Evolutionary conservation across 2,797 vertebrate genomes (phyloP).

Genomic region (Euthynnus affinis): DNA sequence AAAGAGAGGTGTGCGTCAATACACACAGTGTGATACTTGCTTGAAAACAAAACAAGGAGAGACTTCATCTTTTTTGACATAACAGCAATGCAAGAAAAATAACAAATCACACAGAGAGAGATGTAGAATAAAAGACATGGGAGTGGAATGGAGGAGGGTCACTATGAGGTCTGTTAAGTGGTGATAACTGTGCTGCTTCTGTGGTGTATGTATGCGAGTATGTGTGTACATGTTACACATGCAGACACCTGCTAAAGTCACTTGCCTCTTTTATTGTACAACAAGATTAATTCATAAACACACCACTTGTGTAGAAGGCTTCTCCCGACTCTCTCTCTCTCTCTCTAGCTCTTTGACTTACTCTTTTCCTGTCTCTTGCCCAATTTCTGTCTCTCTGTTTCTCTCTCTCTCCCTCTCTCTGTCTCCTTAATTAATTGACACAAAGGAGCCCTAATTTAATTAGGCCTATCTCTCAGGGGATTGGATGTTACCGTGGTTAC

Average conservation of each 20-base stretch:
- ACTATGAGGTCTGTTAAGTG: conserved; percentile 1
- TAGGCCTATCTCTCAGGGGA: conserved; percentile 87
- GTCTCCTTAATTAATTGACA: conserved; percentile 90
- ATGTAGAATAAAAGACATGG: background rate
- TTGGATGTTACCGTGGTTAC: conserved; percentile 87
- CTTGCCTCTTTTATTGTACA: conserved; percentile 38
- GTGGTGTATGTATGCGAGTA: conserved; percentile 10
- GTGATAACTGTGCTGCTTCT: conserved; percentile 18
- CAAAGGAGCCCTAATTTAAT: conserved; percentile 90
- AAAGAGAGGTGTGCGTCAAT: conserved; percentile 46
- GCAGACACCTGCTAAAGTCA: conserved; percentile 24
- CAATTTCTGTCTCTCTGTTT: conserved; percentile 66
- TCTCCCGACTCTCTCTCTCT: conserved; percentile 20
- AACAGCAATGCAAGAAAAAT: background rate
- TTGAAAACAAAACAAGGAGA: background rate
- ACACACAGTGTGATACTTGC: background rate
- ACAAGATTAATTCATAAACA: conserved; percentile 52
- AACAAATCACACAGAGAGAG: background rate
- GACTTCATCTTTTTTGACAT: background rate
- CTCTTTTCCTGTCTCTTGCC: conserved; percentile 62
- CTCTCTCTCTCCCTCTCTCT: conserved; percentile 67
- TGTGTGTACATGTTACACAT: conserved; percentile 30
- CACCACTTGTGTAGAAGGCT: conserved; percentile 29
- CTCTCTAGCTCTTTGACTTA: conserved; percentile 51
- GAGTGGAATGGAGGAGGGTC: background rate